Conservation (phyloP, 2,888 invertebrate species). For the Pristionchus maxplancki region DNA sequence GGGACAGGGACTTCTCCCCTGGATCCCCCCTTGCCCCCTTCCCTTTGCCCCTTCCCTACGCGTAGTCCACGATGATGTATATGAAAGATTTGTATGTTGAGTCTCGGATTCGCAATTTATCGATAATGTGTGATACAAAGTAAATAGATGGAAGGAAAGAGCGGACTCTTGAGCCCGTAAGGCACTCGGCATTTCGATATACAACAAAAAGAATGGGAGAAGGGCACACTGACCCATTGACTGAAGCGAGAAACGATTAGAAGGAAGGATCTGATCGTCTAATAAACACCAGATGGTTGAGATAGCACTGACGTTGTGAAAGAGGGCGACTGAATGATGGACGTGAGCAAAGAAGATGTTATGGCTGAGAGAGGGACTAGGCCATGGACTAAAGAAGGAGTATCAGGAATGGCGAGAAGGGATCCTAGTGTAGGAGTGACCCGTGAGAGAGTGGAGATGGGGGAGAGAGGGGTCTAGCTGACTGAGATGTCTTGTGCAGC, state of each 20-base stretch:
- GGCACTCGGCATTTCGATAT: slow-evolving; percentile 1
- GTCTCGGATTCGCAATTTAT: slow-evolving; percentile 20
- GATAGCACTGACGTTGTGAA: slow-evolving; percentile 36
- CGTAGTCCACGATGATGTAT: slow-evolving; percentile 4
- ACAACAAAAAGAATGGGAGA: slow-evolving; percentile 8
- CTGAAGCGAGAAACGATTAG: background rate
- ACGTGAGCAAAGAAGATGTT: background rate
- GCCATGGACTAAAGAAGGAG: background rate
- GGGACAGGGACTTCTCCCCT: background rate
- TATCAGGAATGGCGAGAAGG: background rate
- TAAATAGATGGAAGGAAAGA: slow-evolving; percentile 9
- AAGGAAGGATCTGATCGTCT: background rate
- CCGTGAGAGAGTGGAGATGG: background rate
- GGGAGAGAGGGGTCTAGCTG: background rate
- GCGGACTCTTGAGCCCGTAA: slow-evolving; percentile 29
- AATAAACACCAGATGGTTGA: slow-evolving; percentile 33
- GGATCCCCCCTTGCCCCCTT: too few relatives aligned
- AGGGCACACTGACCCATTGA: slow-evolving; percentile 19
- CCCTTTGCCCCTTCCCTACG: background rate
- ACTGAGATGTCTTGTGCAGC: slow-evolving; percentile 52
- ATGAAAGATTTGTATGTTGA: slow-evolving; percentile 10
- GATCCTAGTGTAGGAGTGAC: slow-evolving; percentile 9
- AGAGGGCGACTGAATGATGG: slow-evolving; percentile 25
- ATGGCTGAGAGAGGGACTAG: background rate
- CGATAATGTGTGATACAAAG: slow-evolving; percentile 28